These are phyloP conservation scores for Trichogramma pretiosum DNA, from an alignment of 1,140 invertebrate species.

Conservation along the genomic window DNA sequence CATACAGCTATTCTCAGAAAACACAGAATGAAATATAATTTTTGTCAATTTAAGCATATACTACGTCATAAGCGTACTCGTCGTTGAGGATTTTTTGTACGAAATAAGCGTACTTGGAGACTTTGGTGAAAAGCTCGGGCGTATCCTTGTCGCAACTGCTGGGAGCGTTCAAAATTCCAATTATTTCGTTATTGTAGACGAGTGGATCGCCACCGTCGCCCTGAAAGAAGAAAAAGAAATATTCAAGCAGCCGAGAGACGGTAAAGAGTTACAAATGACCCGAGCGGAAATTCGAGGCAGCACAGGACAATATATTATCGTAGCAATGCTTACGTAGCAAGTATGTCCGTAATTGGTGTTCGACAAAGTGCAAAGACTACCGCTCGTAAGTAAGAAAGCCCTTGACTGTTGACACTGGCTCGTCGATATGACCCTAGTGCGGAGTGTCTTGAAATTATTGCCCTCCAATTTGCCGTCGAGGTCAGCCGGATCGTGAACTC, in stretches of 20 bases:
- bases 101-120: background rate
- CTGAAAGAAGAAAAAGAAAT: background rate
- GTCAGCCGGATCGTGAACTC: background rate
- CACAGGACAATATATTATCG: background rate
- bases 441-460: background rate
- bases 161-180: background rate
- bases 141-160: background rate
- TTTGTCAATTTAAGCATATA: no score
- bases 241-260: no score
- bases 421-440: background rate
- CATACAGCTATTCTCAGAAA: no score
- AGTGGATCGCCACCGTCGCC: slow-evolving; percentile 3
- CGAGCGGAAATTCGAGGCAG: background rate
- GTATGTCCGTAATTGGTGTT: background rate
- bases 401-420: background rate
- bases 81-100: background rate
- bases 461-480: background rate
- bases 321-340: background rate
- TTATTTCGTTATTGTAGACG: background rate
- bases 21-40: no score
- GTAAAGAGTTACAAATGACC: no score
- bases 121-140: background rate
- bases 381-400: background rate
- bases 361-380: background rate
- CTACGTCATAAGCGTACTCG: background rate